A percentile compares a stretch with the other conserved stretches of the same genome.
Evolutionary conservation across 2,797 vertebrate genomes (phyloP).

Genomic region (Spea hammondii): DNA sequence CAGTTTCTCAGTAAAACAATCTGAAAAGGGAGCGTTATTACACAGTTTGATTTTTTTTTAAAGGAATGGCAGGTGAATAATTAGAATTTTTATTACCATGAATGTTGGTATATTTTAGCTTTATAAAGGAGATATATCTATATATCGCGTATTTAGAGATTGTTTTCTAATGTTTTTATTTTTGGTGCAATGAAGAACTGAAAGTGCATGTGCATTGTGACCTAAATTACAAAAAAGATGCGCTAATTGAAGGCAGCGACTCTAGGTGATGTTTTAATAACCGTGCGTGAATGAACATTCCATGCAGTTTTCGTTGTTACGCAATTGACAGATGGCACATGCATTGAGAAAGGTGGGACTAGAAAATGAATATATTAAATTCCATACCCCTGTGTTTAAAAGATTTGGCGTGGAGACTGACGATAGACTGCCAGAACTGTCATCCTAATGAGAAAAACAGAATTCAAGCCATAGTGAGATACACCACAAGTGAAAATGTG

Average conservation of each 20-base stretch:
- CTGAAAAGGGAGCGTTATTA: too few relatives aligned
- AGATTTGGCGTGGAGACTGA: constrained; percentile 81
- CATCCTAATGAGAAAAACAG: constrained; percentile 76
- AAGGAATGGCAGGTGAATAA: too few relatives aligned
- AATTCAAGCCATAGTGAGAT: constrained; percentile 68
- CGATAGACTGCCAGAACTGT: constrained; percentile 73
- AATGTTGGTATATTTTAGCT: too few relatives aligned
- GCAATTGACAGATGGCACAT: constrained; percentile 63
- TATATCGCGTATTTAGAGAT: too few relatives aligned
- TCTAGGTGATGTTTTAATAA: constrained; percentile 60
- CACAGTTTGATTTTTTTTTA: too few relatives aligned
- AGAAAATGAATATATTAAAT: constrained; percentile 63
- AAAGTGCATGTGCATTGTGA: too few relatives aligned
- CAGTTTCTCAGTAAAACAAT: too few relatives aligned
- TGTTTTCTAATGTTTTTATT: too few relatives aligned
- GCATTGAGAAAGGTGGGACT: constrained; percentile 62
- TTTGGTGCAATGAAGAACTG: too few relatives aligned
- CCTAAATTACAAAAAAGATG: constrained; percentile 51
- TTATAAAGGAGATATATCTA: too few relatives aligned
- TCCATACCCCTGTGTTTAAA: constrained; percentile 79
- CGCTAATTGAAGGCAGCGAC: constrained; percentile 61
- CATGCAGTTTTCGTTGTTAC: constrained; percentile 56
- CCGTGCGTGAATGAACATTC: constrained; percentile 64
- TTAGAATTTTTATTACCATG: too few relatives aligned
- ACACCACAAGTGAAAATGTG: constrained; percentile 14